Conservation (phyloP, 1,140 invertebrate species). For the Heliconius hewitsoni region DNA sequence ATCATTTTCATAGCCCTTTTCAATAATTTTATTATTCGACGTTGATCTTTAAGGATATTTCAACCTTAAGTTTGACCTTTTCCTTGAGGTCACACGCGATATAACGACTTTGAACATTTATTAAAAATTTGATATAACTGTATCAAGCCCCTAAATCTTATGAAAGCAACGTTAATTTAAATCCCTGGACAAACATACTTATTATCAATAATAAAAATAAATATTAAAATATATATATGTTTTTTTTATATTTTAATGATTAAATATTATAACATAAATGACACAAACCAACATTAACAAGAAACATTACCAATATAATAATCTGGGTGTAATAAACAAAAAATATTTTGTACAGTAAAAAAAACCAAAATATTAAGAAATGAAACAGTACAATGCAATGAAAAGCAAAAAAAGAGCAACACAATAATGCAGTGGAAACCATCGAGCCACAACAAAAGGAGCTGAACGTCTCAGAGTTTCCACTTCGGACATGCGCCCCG, state of each 20-base stretch:
- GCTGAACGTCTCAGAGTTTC: conserved; percentile 27
- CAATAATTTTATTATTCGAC: neutral
- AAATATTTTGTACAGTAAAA: neutral
- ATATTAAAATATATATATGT: neutral
- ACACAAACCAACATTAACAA: neutral
- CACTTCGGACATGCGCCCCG: conserved; percentile 37
- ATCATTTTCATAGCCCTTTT: conserved; percentile 14
- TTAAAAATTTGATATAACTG: neutral
- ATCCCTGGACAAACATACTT: no score
- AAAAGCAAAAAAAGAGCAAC: conserved; percentile 23
- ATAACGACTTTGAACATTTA: conserved; percentile 9
- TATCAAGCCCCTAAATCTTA: neutral
- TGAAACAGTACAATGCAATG: conserved; percentile 21
- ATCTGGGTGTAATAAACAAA: neutral
- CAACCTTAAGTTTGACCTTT: conserved; percentile 31
- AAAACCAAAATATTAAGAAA: neutral
- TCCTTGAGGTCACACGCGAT: conserved; percentile 24
- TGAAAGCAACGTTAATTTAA: no score
- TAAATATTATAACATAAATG: neutral
- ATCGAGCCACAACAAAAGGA: conserved; percentile 39
- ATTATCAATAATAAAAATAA: neutral
- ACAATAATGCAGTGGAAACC: conserved; percentile 20
- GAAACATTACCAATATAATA: neutral
- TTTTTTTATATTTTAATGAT: neutral
- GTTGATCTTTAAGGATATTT: conserved; percentile 21